phyloP scores from a whole-genome alignment of 2,797 vertebrate genomes.

The Siniperca undulata region DNA sequence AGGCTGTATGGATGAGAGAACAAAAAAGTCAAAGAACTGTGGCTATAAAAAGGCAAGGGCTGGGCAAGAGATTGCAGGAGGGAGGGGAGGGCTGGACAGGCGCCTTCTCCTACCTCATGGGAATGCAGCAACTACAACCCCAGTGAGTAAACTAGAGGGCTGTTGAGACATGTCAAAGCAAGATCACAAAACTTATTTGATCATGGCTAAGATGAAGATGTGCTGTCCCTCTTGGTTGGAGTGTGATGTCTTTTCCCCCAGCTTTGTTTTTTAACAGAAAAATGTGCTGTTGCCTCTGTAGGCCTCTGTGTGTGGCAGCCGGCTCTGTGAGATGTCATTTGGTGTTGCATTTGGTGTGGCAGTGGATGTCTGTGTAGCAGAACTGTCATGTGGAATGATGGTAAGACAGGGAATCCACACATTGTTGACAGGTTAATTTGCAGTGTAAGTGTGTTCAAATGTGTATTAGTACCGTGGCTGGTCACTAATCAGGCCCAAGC shows the following conservation, averaged over 20 bases:
- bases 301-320: slow-evolving; percentile 29
- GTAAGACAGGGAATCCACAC: neutral
- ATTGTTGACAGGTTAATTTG: neutral
- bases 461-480: neutral
- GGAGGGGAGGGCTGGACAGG: slow-evolving; percentile 34
- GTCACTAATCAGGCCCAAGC: slow-evolving; percentile 26
- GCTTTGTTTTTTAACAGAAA: slow-evolving; percentile 44
- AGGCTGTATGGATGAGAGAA: slow-evolving; percentile 69
- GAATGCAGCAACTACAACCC: slow-evolving; percentile 50
- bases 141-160: slow-evolving; percentile 51
- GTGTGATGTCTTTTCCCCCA: slow-evolving; percentile 28
- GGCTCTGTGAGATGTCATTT: slow-evolving; percentile 2
- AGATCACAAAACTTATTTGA: slow-evolving; percentile 72
- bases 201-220: slow-evolving; percentile 50
- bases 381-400: neutral
- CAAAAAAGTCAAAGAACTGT: slow-evolving; percentile 50
- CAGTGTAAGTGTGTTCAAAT: neutral
- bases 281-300: slow-evolving; percentile 2
- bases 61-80: slow-evolving; percentile 11
- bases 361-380: neutral
- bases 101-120: slow-evolving; percentile 54
- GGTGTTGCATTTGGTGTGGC: neutral
- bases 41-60: slow-evolving; percentile 54
- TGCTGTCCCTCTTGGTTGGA: slow-evolving; percentile 54
- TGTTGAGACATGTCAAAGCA: slow-evolving; percentile 57